These are phyloP conservation scores for Psammodynastes pulverulentus DNA, from an alignment of 2,113 vertebrate genomes.

Conservation along the genomic window DNA sequence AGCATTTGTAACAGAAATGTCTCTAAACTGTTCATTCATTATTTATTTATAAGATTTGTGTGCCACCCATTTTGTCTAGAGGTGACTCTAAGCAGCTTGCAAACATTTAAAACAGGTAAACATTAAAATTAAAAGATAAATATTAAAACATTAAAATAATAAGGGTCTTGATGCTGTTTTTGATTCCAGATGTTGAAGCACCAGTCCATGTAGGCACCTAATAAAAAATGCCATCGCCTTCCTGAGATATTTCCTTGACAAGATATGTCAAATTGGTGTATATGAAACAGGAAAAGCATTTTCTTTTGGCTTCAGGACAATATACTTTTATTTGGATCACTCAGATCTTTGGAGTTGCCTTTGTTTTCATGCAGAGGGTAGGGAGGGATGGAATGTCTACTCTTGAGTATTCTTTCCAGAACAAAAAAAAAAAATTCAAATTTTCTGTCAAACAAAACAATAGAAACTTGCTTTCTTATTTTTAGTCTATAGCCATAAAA, in stretches of 20 bases:
- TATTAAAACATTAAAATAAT: neutral
- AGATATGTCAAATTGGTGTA: neutral
- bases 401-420: neutral
- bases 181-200: neutral
- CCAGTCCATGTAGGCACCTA: neutral
- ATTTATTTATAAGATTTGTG: neutral
- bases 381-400: neutral
- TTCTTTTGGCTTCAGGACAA: neutral
- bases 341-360: neutral
- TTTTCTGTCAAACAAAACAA: neutral
- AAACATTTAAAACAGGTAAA: neutral
- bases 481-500: neutral
- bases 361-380: no score
- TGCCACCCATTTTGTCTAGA: neutral
- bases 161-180: neutral
- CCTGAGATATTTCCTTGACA: neutral
- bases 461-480: neutral
- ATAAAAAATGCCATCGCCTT: neutral
- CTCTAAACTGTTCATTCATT: neutral
- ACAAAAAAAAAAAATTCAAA: neutral
- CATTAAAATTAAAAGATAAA: neutral
- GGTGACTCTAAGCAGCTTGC: neutral
- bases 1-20: neutral
- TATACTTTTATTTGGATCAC: neutral
- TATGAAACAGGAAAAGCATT: neutral